These are phyloP conservation scores for Stegana nigrithorax DNA, from an alignment of 2,888 invertebrate genomes.

Conservation along the genomic window DNA sequence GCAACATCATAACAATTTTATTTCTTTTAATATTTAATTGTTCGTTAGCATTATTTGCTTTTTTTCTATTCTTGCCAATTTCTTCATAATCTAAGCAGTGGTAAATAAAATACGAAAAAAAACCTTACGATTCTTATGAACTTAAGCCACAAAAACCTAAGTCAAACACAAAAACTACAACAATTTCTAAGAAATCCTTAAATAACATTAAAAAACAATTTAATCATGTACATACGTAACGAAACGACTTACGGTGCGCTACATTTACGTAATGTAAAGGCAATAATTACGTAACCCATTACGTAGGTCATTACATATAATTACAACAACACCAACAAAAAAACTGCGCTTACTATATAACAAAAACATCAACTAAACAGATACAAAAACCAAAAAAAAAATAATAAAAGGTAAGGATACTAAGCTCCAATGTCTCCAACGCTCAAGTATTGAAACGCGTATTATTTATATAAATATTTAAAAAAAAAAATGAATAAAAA, in stretches of 20 bases:
- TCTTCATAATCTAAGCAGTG: background rate
- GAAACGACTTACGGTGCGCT: no score
- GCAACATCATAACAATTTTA: background rate
- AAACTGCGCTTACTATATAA: conserved; percentile 46
- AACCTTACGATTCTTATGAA: conserved; percentile 47
- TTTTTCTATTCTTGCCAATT: background rate
- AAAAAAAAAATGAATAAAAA: background rate
- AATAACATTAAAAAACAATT: background rate
- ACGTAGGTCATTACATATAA: no score
- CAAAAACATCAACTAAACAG: conserved; percentile 34
- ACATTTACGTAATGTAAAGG: no score
- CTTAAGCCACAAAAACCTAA: conserved; percentile 26
- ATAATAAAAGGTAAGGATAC: no score
- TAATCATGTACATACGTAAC: no score
- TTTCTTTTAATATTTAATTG: background rate
- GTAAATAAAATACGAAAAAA: background rate
- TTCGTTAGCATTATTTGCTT: background rate
- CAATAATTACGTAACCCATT: no score
- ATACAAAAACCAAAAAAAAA: conserved; percentile 36
- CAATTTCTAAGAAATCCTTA: no score
- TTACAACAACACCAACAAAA: conserved; percentile 17
- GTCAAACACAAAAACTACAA: conserved; percentile 9
- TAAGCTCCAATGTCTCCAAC: no score
- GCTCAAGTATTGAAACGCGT: no score
- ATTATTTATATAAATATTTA: conserved; percentile 31